phyloP scores from a whole-genome alignment of 37 sponge, comb jelly and placozoan species.

The Chondrosia reniformis region DNA sequence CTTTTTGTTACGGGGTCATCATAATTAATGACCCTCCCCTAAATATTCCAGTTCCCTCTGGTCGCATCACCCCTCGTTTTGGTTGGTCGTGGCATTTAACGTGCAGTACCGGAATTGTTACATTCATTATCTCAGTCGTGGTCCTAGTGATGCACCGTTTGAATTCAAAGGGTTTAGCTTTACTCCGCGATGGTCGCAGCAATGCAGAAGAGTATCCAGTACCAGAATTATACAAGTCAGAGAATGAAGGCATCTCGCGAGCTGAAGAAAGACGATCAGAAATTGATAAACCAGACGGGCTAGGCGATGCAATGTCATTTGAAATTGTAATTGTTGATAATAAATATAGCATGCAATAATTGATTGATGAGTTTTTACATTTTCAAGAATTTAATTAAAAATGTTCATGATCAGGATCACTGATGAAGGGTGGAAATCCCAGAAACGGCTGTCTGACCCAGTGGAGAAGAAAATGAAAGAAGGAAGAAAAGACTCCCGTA shows the following conservation, averaged over 20 bases:
- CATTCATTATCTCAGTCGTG: neutral
- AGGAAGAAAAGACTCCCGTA: too few species aligned
- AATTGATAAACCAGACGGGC: too few species aligned
- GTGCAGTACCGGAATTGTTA: constrained; percentile 54
- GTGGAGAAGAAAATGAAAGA: too few species aligned
- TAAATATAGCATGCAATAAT: too few species aligned
- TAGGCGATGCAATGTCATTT: constrained; percentile 22
- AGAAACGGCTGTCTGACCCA: too few species aligned
- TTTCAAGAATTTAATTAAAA: too few species aligned
- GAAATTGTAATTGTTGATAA: constrained; percentile 6
- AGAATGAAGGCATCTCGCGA: too few species aligned
- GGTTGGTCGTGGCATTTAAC: constrained; percentile 78
- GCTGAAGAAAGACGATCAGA: too few species aligned
- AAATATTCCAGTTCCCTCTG: constrained; percentile 51
- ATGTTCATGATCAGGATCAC: too few species aligned
- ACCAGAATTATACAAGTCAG: constrained; percentile 5
- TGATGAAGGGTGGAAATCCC: too few species aligned
- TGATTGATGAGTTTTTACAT: too few species aligned
- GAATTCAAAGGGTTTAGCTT: constrained; percentile 13
- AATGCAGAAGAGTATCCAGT: constrained; percentile 23
- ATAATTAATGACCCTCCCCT: constrained; percentile 67
- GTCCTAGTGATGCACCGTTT: neutral
- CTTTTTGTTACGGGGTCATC: constrained; percentile 55
- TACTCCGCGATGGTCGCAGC: constrained; percentile 27
- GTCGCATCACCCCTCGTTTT: constrained; percentile 35